Conservation (phyloP, 2,113 vertebrate species). For the Rhipidura dahli region DNA sequence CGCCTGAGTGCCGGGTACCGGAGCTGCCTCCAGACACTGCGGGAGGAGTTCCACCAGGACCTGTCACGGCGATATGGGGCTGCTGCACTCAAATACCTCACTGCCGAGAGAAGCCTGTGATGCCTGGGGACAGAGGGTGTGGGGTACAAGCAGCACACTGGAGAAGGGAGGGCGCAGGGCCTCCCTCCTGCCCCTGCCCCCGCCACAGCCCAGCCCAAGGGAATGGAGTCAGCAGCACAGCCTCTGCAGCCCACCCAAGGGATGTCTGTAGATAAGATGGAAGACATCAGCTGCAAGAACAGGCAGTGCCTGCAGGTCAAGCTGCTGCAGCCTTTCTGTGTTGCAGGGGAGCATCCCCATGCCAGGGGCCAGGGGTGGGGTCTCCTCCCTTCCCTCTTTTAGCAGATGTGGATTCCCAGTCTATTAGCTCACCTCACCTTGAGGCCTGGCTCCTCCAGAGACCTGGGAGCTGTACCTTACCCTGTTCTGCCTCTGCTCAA, state of each 20-base stretch:
- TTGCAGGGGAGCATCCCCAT: neutral
- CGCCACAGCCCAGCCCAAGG: accelerated
- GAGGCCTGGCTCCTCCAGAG: neutral
- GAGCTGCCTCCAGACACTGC: constrained; percentile 85
- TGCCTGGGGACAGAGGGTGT: neutral
- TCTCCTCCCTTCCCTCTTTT: neutral
- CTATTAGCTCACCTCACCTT: neutral
- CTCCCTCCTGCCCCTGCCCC: neutral
- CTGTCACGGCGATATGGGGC: constrained; percentile 89
- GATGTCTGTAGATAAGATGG: neutral
- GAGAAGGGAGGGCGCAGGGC: neutral
- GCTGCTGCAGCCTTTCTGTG: neutral
- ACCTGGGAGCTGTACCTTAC: neutral
- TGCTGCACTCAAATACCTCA: constrained; percentile 94
- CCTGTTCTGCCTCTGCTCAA: neutral
- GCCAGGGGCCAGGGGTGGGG: neutral
- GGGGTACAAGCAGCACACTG: neutral
- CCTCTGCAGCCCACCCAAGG: neutral
- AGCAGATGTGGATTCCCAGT: neutral
- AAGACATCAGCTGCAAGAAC: neutral
- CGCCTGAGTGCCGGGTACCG: constrained; percentile 87
- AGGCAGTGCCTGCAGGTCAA: neutral
- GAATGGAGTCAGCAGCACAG: accelerated
- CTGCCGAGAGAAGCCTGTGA: constrained; percentile 84
- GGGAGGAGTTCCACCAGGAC: constrained; percentile 97